Evolutionary conservation across 2,797 vertebrate genomes (phyloP).

Genomic region (Thalassophryne amazonica): DNA sequence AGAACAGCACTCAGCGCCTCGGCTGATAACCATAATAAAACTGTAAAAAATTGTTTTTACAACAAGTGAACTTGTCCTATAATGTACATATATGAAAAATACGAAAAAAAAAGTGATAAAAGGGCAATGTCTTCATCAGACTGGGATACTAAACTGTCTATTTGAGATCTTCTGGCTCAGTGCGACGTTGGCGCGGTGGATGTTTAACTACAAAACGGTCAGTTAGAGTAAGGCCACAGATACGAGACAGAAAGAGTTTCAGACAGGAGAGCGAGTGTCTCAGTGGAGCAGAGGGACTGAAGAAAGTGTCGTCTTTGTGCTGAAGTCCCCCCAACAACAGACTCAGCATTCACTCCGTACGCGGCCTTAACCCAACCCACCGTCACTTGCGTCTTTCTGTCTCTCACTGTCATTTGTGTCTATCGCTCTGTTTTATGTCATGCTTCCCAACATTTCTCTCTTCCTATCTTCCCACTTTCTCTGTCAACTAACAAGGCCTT

Average conservation of each 20-base stretch:
- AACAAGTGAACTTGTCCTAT: no score
- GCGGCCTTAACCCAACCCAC: not conserved
- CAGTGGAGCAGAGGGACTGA: not conserved
- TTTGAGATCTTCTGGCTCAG: no score
- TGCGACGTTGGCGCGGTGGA: not conserved
- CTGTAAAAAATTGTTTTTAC: no score
- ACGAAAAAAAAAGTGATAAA: no score
- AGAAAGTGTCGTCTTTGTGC: conserved; percentile 1
- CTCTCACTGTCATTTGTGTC: not conserved
- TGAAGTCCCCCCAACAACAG: not conserved
- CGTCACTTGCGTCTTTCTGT: not conserved
- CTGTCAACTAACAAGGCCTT: conserved; percentile 13
- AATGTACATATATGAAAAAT: no score
- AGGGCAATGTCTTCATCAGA: no score
- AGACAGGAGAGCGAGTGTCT: not conserved
- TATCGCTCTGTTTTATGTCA: not conserved
- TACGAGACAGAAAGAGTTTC: not conserved
- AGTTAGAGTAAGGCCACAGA: not conserved
- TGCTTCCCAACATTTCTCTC: conserved; percentile 7
- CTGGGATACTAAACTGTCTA: no score
- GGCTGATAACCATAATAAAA: no score
- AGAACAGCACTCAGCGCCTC: no score
- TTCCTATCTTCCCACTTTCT: not conserved
- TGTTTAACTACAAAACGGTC: not conserved
- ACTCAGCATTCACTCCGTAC: not conserved